These are phyloP conservation scores for Microvelia longipes DNA, from an alignment of 1,140 invertebrate genomes.

Conservation along the genomic window DNA sequence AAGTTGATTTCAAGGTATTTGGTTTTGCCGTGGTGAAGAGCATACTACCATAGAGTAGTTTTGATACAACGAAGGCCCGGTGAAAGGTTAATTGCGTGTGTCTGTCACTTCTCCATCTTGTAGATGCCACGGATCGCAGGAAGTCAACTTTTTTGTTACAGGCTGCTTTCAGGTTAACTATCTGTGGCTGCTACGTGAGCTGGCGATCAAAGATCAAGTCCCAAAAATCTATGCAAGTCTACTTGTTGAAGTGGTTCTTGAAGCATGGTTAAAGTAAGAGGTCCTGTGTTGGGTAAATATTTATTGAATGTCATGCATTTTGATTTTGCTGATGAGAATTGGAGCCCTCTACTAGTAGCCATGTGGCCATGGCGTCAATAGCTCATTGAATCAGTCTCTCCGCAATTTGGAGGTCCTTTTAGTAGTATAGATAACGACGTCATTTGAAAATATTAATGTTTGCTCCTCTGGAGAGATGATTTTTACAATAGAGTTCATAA, in stretches of 20 bases:
- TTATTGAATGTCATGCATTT: not conserved
- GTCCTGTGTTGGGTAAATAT: not conserved
- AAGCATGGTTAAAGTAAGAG: not conserved
- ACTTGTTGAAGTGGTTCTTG: not conserved
- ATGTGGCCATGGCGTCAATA: not conserved
- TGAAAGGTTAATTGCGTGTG: not conserved
- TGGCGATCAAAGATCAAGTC: not conserved
- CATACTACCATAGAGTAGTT: not conserved
- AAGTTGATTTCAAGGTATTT: too few relatives aligned
- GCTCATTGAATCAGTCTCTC: not conserved
- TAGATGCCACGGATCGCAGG: not conserved
- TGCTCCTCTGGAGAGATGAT: not conserved
- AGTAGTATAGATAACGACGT: not conserved
- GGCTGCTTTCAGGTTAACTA: not conserved
- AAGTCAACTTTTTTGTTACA: not conserved
- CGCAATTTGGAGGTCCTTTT: not conserved
- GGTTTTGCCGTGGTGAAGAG: not conserved
- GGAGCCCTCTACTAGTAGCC: not conserved
- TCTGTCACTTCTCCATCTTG: not conserved
- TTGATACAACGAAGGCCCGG: not conserved
- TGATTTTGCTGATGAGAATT: not conserved
- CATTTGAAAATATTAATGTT: not conserved
- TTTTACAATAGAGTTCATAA: not conserved
- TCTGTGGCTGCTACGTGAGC: not conserved
- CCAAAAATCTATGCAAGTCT: not conserved